phyloP scores from a whole-genome alignment of 2,888 invertebrate genomes.

The Cephus nigrinus region DNA sequence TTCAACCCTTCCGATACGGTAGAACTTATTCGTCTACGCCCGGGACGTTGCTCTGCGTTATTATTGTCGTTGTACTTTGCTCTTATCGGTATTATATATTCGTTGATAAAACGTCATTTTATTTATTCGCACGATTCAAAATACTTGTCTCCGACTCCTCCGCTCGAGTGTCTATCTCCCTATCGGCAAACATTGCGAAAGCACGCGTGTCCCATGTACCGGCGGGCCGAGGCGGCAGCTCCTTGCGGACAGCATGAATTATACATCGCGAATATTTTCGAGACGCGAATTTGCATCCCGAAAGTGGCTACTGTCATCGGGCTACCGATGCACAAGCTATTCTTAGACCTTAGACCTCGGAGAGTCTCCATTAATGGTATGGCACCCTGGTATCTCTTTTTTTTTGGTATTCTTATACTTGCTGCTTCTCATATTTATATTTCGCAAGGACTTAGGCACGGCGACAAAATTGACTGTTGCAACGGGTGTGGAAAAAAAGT shows the following conservation, averaged over 20 bases:
- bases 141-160: not conserved
- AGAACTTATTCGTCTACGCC: not conserved
- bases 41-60: not conserved
- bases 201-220: constrained; percentile 40
- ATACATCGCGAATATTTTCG: constrained; percentile 49
- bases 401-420: not conserved
- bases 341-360: constrained; percentile 29
- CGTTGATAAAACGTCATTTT: not conserved
- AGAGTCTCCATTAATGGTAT: not conserved
- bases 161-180: not conserved
- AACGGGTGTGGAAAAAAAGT: not conserved
- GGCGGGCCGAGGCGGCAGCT: not conserved
- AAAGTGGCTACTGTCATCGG: constrained; percentile 39
- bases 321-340: constrained; percentile 30
- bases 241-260: constrained; percentile 41
- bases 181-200: constrained; percentile 43
- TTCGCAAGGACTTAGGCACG: not conserved
- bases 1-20: not conserved
- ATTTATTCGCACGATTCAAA: not conserved
- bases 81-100: not conserved
- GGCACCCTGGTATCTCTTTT: not conserved
- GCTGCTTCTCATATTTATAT: not conserved
- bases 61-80: not conserved
- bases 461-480: not conserved
- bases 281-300: constrained; percentile 49